Percentiles rank a stretch among this genome's conserved stretches.
Evolutionary conservation across 2,113 vertebrate species (phyloP).

Genomic region (Dunckerocampus dactyliophorus): DNA sequence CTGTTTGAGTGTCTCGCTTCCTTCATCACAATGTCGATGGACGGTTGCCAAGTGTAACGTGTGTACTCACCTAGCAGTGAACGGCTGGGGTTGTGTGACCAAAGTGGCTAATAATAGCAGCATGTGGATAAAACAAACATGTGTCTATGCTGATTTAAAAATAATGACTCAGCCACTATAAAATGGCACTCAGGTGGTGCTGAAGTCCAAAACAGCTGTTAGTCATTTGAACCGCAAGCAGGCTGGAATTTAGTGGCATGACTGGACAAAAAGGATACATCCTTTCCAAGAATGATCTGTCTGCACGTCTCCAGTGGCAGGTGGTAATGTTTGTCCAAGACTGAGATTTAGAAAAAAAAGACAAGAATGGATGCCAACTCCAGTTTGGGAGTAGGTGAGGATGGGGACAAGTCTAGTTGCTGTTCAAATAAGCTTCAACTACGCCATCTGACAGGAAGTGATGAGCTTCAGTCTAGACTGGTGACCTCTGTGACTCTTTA

Average conservation of each 20-base stretch:
- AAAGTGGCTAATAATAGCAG: constrained; percentile 72
- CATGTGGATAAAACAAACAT: constrained; percentile 54
- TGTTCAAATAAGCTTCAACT: constrained; percentile 22
- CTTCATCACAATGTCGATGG: constrained; percentile 58
- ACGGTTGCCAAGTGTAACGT: constrained; percentile 4
- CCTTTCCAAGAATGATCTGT: constrained; percentile 72
- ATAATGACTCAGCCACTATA: neutral
- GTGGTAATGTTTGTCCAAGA: constrained; percentile 65
- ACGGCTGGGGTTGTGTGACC: constrained; percentile 64
- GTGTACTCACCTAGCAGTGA: constrained; percentile 65
- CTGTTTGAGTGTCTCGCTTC: constrained; percentile 1
- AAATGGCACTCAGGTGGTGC: neutral
- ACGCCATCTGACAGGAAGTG: constrained; percentile 27
- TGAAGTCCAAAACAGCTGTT: neutral
- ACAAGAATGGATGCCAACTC: constrained; percentile 5
- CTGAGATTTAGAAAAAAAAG: constrained; percentile 46
- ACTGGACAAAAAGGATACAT: constrained; percentile 68
- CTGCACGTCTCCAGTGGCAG: constrained; percentile 75
- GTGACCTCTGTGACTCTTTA: constrained; percentile 32
- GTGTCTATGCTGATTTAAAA: constrained; percentile 7
- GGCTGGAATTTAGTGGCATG: neutral
- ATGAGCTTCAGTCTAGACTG: constrained; percentile 52
- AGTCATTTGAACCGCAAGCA: neutral
- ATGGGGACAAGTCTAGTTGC: constrained; percentile 23
- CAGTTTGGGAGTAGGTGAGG: constrained; percentile 22